These are phyloP conservation scores for Holacanthus passer DNA, from an alignment of 2,113 vertebrate genomes.

Conservation along the genomic window DNA sequence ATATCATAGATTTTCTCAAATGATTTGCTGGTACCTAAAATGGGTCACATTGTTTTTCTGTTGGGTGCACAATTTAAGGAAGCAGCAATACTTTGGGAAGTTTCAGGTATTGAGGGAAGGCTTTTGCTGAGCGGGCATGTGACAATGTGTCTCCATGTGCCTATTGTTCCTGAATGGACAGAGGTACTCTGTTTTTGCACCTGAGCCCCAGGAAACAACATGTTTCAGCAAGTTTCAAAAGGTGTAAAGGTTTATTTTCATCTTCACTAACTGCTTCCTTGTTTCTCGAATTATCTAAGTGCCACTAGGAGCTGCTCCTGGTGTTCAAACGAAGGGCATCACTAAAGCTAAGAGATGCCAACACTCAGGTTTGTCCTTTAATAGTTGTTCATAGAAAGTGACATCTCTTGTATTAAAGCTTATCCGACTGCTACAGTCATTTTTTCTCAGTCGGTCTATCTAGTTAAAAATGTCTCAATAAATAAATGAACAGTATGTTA, in stretches of 20 bases:
- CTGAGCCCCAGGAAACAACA: constrained; percentile 29
- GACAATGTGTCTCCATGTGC: constrained; percentile 31
- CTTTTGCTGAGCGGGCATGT: constrained; percentile 54
- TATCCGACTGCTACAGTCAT: background rate
- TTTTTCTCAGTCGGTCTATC: background rate
- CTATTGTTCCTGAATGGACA: constrained; percentile 25
- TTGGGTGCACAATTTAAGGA: constrained; percentile 3
- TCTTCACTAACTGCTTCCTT: background rate
- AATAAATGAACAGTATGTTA: constrained; percentile 5
- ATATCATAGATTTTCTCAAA: background rate
- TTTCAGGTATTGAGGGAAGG: constrained; percentile 20
- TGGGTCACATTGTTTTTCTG: constrained; percentile 35
- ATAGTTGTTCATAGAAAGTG: background rate
- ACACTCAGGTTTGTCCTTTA: background rate
- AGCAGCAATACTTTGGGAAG: constrained; percentile 16
- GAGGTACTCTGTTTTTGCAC: constrained; percentile 17
- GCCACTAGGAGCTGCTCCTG: background rate
- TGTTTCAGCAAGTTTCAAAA: constrained; percentile 5
- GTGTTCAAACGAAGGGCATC: background rate
- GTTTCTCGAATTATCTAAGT: constrained; percentile 2
- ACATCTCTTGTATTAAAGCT: background rate
- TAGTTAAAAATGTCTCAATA: background rate
- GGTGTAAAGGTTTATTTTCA: constrained; percentile 14
- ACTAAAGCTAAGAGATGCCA: background rate
- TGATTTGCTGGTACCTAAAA: constrained; percentile 32